Conservation (phyloP, 2,797 vertebrate genomes). For the Pseudomugil tenellus region DNA sequence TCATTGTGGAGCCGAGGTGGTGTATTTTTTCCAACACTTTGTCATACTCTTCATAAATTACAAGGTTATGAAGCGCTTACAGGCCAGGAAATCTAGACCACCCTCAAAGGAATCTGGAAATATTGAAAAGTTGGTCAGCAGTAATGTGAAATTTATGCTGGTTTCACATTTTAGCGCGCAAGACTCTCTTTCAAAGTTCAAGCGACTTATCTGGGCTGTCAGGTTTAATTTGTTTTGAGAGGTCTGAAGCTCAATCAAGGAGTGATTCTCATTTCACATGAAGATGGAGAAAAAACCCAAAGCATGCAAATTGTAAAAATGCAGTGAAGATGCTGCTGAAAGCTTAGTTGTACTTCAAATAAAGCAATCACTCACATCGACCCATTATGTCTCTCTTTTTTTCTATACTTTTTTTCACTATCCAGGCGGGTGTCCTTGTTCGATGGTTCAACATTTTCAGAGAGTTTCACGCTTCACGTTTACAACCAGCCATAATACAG, state of each 20-base stretch:
- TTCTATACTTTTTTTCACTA: constrained; percentile 14
- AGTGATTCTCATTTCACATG: constrained; percentile 50
- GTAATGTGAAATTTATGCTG: constrained; percentile 65
- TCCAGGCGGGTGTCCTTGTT: constrained; percentile 20
- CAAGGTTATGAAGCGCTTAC: constrained; percentile 1
- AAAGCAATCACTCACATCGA: constrained; percentile 52
- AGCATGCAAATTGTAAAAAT: constrained; percentile 51
- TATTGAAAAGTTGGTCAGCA: constrained; percentile 58
- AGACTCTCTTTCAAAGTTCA: constrained; percentile 47
- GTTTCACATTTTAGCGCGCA: constrained; percentile 48
- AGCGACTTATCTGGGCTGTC: constrained; percentile 55
- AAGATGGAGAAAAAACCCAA: constrained; percentile 31
- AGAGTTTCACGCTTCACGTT: constrained; percentile 9
- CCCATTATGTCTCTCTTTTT: constrained; percentile 18
- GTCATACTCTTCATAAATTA: constrained; percentile 4
- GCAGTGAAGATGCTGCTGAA: constrained; percentile 14
- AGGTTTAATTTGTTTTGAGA: constrained; percentile 60
- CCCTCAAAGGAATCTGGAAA: constrained; percentile 42
- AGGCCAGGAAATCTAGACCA: constrained; percentile 9
- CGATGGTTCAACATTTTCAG: constrained; percentile 26
- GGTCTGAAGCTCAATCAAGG: constrained; percentile 47
- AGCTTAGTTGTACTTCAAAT: constrained; percentile 54
- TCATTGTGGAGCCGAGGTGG: too few relatives aligned
- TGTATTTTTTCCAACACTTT: neutral
- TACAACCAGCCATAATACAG: constrained; percentile 45